These are phyloP conservation scores for Sciurus vulgaris DNA, from an alignment of 2,797 vertebrate species.

Conservation along the genomic window DNA sequence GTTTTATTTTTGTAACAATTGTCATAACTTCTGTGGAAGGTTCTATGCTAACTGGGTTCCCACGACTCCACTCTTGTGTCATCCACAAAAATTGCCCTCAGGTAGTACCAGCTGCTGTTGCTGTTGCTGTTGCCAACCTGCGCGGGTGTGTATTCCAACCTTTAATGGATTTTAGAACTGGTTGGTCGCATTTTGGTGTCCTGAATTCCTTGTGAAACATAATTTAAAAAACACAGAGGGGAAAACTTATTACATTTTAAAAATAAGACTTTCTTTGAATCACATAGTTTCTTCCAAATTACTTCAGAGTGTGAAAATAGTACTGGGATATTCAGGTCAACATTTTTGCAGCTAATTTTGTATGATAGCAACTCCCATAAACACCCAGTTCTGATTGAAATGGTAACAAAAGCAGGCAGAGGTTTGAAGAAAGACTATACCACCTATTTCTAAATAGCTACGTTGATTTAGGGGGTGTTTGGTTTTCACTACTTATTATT, in stretches of 20 bases:
- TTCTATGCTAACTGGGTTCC: background rate
- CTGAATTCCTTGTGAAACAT: slow-evolving; percentile 51
- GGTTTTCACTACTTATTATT: slow-evolving; percentile 48
- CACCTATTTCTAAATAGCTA: slow-evolving; percentile 39
- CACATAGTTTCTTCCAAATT: slow-evolving; percentile 44
- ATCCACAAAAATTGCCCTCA: background rate
- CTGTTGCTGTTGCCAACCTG: background rate
- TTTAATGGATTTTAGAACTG: background rate
- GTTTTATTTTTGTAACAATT: background rate
- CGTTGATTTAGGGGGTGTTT: slow-evolving; percentile 48
- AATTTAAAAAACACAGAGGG: slow-evolving; percentile 60
- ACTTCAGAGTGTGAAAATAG: slow-evolving; percentile 25
- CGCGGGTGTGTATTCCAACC: background rate
- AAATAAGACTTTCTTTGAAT: slow-evolving; percentile 50
- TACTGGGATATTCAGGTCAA: background rate
- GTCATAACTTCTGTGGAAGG: background rate
- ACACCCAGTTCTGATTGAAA: background rate
- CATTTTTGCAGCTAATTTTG: slow-evolving; percentile 25
- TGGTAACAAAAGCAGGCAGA: background rate
- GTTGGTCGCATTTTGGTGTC: background rate
- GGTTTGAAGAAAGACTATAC: background rate
- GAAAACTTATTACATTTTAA: slow-evolving; percentile 31
- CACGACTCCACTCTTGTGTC: background rate
- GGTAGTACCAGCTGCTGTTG: background rate
- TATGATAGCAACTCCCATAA: background rate